Evolutionary conservation across 2,113 vertebrate genomes (phyloP).

Genomic region (Ahaetulla prasina): DNA sequence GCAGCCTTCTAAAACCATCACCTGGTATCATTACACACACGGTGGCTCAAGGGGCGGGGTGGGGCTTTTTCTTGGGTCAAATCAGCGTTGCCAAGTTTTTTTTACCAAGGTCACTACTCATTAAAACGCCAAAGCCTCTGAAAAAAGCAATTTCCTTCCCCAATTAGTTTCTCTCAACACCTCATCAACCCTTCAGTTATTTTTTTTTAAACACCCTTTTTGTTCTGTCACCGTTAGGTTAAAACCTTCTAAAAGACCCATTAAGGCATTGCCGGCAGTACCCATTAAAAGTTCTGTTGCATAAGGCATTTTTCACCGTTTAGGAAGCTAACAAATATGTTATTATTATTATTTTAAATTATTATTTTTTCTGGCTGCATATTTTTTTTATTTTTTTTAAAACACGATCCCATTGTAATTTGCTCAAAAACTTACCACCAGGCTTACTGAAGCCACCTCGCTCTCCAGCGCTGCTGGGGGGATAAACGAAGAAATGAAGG

Average conservation of each 20-base stretch:
- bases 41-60: conserved; percentile 23
- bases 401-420: conserved; percentile 95
- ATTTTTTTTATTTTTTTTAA: conserved; percentile 50
- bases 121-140: conserved; percentile 45
- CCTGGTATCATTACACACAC: conserved; percentile 48
- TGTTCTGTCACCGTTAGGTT: conserved; percentile 67
- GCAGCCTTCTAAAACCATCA: conserved; percentile 69
- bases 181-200: conserved; percentile 65
- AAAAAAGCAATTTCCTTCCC: conserved; percentile 61
- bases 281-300: conserved; percentile 72
- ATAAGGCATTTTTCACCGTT: conserved; percentile 70
- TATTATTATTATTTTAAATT: not conserved
- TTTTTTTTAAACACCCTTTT: conserved; percentile 55
- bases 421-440: conserved; percentile 99
- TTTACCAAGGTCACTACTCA: conserved; percentile 58
- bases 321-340: conserved; percentile 68
- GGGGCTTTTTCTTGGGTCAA: conserved; percentile 58
- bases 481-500: conserved; percentile 99
- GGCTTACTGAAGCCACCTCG: conserved; percentile 99
- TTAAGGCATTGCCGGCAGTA: conserved; percentile 79
- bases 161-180: conserved; percentile 69
- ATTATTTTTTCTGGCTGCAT: conserved; percentile 70
- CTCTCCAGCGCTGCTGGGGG: conserved; percentile 99
- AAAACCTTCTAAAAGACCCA: conserved; percentile 66
- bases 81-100: conserved; percentile 57